Base-by-base conservation (phyloP, 2,797 vertebrate genomes). In the Manis crassicaudata region DNA sequence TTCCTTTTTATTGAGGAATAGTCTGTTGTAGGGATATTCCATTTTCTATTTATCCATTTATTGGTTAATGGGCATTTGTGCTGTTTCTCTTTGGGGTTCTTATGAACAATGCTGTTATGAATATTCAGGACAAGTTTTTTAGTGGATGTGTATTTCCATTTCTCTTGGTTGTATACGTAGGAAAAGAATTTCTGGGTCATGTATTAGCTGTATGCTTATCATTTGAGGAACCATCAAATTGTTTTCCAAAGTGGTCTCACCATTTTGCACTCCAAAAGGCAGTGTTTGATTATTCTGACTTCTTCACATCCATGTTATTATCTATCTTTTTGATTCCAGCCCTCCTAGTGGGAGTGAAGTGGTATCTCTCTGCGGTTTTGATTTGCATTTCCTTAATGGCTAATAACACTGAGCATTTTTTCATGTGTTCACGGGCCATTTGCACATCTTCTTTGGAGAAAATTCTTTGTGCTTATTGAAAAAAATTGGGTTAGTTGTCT, bases 191-290 rank as follows among this genome's bases (percentile, higher is more conserved):
- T 52, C 75, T 72, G 75, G 18, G 29, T 77, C 67, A n/a, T 65
- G 58, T 9, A 32, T 65, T 77, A 58, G 62, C 60, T 63, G 43
- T 60, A 7, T 52, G 32, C 32, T 89, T 75, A 63, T 89, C 81
- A 63, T 29, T 67, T 67, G 70, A 68, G 43, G 65, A 90, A 8
- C 29, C 58, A 58, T 73, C 63, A 75, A 68, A 58, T 70, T 79
- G 17, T 83, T 75, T 93, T 93, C 67, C 60, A 93, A 81, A 81
- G 79, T 58, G 52, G 46, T 93, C 88, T 95, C 27, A 23, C 67
- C 75, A 37, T 76, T 83, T 93, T 88, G 43, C 17, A 20, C 76
- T 84, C 79, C 23, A n/a, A 7, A 54, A 82, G 18, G n/a, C 35
- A 23, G 46, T 10, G 27, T 50, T 11, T 29, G 43, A 62, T 23